Base-by-base conservation (phyloP, 2,797 vertebrate species). In the Myotis daubentonii region DNA sequence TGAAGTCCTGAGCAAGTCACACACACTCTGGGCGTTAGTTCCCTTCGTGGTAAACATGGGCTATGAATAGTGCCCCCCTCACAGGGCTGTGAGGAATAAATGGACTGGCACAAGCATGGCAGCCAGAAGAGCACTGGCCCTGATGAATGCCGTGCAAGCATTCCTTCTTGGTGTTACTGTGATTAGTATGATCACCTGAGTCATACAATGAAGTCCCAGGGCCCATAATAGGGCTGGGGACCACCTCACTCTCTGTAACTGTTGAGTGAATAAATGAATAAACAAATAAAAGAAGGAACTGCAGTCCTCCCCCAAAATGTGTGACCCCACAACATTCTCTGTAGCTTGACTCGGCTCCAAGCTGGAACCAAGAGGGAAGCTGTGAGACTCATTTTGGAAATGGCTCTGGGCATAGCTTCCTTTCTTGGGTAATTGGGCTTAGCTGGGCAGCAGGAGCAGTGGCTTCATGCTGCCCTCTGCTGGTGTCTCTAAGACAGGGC, bases 381-480 rank as follows among this genome's bases (percentile, higher is more conserved):
- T 51, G 41, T 6, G 65, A 72, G 28, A 30, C 8, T 44, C 28
- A 28, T 5, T 60, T 87, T 28, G 30, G 6, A 91, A 57, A 41
- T 15, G 28, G 5, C 13, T 57, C 8, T 10, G 57, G 36, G 25
- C 36, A 38, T 23, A 23, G 3, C 8, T 55, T 8, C 41, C 41
- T 60, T 53, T 36, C 49, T n/a, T 8, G 1, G 17, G 30, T 28
- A 8, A 25, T 5, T 38, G 38, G 38, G 38, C 6, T 38, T 38
- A 5, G 38, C 38, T 38, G 38, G 5, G 38, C 38, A 38, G 5
- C 38, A 38, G 38, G 22, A 65, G 36, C 23, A 60, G 23, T 55
- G 83, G 53, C 36, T 30, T 76, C 1, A 0, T 89, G 82, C 89
- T 95, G 94, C 94, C 88, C 94, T 87, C 94, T 95, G 92, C 92